Conservation (phyloP, 2,888 invertebrate species). For the Caradrina kadenii region DNA sequence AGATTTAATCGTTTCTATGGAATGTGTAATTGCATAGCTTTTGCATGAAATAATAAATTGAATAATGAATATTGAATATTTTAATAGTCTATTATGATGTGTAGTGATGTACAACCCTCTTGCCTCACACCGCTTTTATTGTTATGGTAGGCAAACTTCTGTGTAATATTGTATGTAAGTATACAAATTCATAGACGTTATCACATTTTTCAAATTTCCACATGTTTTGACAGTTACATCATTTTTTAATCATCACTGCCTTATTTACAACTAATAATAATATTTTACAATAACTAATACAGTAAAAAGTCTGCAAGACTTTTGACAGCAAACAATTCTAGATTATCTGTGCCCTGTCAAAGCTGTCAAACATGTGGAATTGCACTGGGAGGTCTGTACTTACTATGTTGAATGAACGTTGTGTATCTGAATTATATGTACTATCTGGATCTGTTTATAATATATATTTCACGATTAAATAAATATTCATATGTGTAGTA, state of each 20-base stretch:
- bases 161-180: constrained; percentile 41
- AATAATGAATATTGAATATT: constrained; percentile 44
- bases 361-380: constrained; percentile 33
- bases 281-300: not conserved
- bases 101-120: constrained; percentile 74
- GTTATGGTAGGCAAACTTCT: constrained; percentile 59
- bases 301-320: not conserved
- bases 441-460: constrained; percentile 73
- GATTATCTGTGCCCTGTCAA: constrained; percentile 28
- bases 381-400: constrained; percentile 63
- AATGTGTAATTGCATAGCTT: constrained; percentile 73
- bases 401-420: constrained; percentile 57
- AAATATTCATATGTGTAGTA: constrained; percentile 84
- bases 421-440: constrained; percentile 66
- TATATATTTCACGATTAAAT: constrained; percentile 83
- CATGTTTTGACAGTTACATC: constrained; percentile 35
- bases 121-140: constrained; percentile 80
- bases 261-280: constrained; percentile 4
- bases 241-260: constrained; percentile 15
- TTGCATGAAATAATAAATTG: constrained; percentile 66
- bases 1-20: constrained; percentile 64
- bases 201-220: constrained; percentile 20
- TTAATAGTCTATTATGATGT: constrained; percentile 59
- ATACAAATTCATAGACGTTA: constrained; percentile 43
- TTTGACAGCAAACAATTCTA: not conserved